Evolutionary conservation across 2,888 invertebrate species (phyloP), one percentile per base, ranked within the genome.

Genomic region (Amphipoea lucens): DNA sequence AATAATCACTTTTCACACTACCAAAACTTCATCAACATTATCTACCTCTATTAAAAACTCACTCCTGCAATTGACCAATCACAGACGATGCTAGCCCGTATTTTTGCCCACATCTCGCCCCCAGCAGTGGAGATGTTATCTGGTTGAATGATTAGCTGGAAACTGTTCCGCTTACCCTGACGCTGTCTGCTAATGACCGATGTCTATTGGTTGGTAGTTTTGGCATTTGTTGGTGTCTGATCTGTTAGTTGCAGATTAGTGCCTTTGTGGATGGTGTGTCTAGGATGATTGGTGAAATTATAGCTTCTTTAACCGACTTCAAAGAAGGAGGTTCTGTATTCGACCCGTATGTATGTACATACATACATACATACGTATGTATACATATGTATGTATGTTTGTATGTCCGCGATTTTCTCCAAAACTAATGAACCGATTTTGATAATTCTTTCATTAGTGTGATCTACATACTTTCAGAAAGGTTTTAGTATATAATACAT

Each of bases 101-200:
- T 74, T 81, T 40, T 74, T 75, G 70, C 67, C 79, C 87, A 75
- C 73, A 85, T 78, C 67, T 65, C 66, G 29, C 45, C 80, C 81
- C 69, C 40, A 48, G 6, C 29, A 3, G 17, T n/a, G 51, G 60
- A 76, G 90, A 89, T 89, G 85, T 77, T 88, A 90, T 90, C 91
- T 73, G 14, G 36, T 74, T 88, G 90, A 91, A 86, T 82, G 90
- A 90, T 91, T 84, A 84, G 83, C 82, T 83, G 79, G 78, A 85
- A 83, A 87, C 87, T 83, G 90, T 87, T 83, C 79, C 79, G 76
- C 62, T 82, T 79, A 82, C 76, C 84, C 69, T 71, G 76, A 76
- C 76, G 63, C 51, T 74, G 74, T 68, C 29, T 3, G 62, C 76
- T 87, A 87, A 87, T 85, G 83, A 78, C 80, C 51, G 12, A 71